Base-by-base conservation (phyloP, 2,113 vertebrate species). In the Chaenocephalus aceratus region DNA sequence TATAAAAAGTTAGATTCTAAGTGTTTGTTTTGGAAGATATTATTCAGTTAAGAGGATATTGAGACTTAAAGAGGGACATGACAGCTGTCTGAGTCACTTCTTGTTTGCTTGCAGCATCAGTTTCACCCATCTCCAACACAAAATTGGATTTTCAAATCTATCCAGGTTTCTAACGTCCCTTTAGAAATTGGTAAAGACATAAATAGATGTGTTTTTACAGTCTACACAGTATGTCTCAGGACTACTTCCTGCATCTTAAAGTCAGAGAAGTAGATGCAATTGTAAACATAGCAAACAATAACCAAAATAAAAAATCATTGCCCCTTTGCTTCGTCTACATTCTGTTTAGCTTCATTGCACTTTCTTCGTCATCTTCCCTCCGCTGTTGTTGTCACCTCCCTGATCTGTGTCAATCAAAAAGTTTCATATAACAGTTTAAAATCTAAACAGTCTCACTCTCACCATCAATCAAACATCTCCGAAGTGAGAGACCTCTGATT, bases 381-480 rank as follows among this genome's bases (percentile, higher is more conserved):
- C 41, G 12, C 21, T 30, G 18, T 62, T 36, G 58, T 21, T 56
- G 30, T 57, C 63, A 14, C 15, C 0, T 52, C 51, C 54, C 56
- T 18, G 36, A 62, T 68, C 34, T 13, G 56, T 4, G 15, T 41
- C 36, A 58, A 65, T 83, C 63, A 64, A 41, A 14, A 70, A 72
- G 81, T 67, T 68, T 3, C 26, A 10, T 5, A 26, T 21, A 2
- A 1, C 75, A 68, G 72, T 48, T 68, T 80, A 44, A 75, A 78
- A 72, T 57, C 6, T 12, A 18, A 34, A 75, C 54, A 56, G 34
- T 75, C 69, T 70, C 60, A 7, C 65, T 49, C 15, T 74, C 58
- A 30, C 68, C 34, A 83, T 81, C 77, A 83, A 84, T 83, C 84
- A 88, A 41, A 86, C 76, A 26, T 36, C 63, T 75, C 66, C 48